Base-by-base conservation (phyloP, 2,888 invertebrate species). In the Hypomecis atomaria region DNA sequence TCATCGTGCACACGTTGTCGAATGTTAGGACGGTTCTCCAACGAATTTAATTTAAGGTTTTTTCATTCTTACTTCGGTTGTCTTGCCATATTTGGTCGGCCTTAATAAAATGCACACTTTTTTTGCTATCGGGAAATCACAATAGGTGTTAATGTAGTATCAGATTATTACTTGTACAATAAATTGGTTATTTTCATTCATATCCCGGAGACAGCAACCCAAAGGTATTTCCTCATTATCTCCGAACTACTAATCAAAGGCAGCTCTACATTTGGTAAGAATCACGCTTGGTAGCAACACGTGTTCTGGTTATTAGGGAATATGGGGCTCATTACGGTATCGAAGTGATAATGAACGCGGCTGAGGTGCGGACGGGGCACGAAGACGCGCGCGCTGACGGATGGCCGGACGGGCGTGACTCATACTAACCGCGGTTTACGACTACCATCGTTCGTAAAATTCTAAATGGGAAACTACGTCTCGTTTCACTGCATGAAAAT, bases 301-400 rank as follows among this genome's bases (percentile, higher is more conserved):
- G 44, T 56, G 36, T 10, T 48, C 62, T 50, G 40, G 63, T 71
- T 59, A 71, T 72, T 67, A 47, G 68, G 66, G 59, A 55, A 44
- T 58, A 50, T 50, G 73, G 62, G 71, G 78, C 75, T 80, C 83
- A 84, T 84, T 79, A 75, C 71, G 76, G 77, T 73, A 73, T 76
- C 73, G 71, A 78, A 78, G 87, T 78, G 87, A 83, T 89, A 88
- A 90, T 89, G 82, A 89, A 87, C 86, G 81, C 69, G 77, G 70
- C 68, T 71, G 78, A 82, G 79, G 84, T 76, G 89, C 78, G 81
- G 87, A 88, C 84, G 84, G 79, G 81, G 71, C 72, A 72, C 76
- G 72, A 69, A 71, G 67, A 73, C 78, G 74, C 72, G 65, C 66
- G 69, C 76, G 90, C 75, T 85, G 90, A 90, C 80, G 72, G 88